Evolutionary conservation across 2,888 invertebrate genomes (phyloP).

Genomic region (Aphodius granarius): DNA sequence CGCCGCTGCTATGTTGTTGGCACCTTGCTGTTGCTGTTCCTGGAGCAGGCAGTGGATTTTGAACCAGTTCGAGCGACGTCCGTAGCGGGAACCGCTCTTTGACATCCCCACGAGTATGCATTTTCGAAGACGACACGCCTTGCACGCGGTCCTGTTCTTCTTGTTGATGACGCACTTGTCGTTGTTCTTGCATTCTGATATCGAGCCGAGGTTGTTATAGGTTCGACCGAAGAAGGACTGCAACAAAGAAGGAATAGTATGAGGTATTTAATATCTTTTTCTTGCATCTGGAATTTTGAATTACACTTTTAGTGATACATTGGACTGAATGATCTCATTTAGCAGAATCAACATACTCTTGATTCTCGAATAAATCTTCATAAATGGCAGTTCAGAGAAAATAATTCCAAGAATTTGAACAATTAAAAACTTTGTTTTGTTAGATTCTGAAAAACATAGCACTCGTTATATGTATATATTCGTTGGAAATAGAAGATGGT

Average conservation of each 20-base stretch:
- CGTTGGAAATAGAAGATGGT: too few relatives aligned
- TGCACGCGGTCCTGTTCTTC: slow-evolving; percentile 90
- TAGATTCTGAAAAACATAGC: too few relatives aligned
- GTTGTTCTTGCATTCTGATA: slow-evolving; percentile 91
- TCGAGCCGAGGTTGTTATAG: slow-evolving; percentile 86
- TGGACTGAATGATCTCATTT: too few relatives aligned
- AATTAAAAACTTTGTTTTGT: too few relatives aligned
- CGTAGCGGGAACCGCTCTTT: slow-evolving; percentile 88
- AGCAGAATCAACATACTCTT: too few relatives aligned
- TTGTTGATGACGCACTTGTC: slow-evolving; percentile 90
- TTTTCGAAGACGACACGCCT: slow-evolving; percentile 84
- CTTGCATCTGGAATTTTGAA: not conserved
- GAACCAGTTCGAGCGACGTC: slow-evolving; percentile 90
- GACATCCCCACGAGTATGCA: slow-evolving; percentile 90
- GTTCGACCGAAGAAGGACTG: slow-evolving; percentile 93
- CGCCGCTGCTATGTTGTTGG: slow-evolving; percentile 34
- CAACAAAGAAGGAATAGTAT: slow-evolving; percentile 53
- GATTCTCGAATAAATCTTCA: too few relatives aligned
- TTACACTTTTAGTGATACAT: too few relatives aligned
- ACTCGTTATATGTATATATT: too few relatives aligned
- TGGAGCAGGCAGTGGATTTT: slow-evolving; percentile 89
- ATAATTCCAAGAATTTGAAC: too few relatives aligned
- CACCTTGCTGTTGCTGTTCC: slow-evolving; percentile 69
- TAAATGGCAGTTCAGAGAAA: too few relatives aligned
- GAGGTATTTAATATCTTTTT: not conserved